Evolutionary conservation across 1,140 invertebrate genomes (phyloP), one percentile per base, ranked within the genome.

Genomic region (Drosophila cardini): DNA sequence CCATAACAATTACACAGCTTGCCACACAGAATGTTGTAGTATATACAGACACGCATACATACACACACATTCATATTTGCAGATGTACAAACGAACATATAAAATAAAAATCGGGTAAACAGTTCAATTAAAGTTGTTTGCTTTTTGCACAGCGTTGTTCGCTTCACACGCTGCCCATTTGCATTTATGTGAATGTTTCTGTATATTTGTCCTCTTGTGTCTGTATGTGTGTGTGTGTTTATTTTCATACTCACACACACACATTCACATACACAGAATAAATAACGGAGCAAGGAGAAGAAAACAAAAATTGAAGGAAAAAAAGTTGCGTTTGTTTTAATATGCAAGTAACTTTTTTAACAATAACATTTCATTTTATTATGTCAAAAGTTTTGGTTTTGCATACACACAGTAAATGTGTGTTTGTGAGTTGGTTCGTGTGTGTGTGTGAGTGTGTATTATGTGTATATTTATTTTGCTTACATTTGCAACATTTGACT

Each of bases 341-440:
- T 90, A 89, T 89, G 77, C 85, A 85, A 85, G 80, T 80, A 90
- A 90, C 83, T 87, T 87, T 85, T 87, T 87, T 89, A 86, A 86
- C 78, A 89, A 84, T 89, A 84, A 89, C 84, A 89, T 89, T 90
- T 85, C 79, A 90, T 90, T 91, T 91, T 91, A 91, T 91, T 91
- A 85, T 91, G 84, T 87, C 87, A 90, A 90, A 90, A 82, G 82
- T 90, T 87, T 87, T 86, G 78, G 76, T 91, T 81, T 90, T 80
- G 61, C 67, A 43, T 30, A 63, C 50, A 50, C 53, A 18, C 10
- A 60, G 48, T 43, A 40, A 64, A 68, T 50, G 42, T 38, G 6
- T 26, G 21, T 26, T 26, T 26, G 2, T 21, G 2, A 21, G 21
- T 21, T 21, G 21, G 21, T 2, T 7, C 34, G 34, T 46, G 50